Percentiles rank a stretch among this genome's conserved stretches.
Evolutionary conservation across 2,113 vertebrate species (phyloP).

Genomic region (Chionodraco myersi): DNA sequence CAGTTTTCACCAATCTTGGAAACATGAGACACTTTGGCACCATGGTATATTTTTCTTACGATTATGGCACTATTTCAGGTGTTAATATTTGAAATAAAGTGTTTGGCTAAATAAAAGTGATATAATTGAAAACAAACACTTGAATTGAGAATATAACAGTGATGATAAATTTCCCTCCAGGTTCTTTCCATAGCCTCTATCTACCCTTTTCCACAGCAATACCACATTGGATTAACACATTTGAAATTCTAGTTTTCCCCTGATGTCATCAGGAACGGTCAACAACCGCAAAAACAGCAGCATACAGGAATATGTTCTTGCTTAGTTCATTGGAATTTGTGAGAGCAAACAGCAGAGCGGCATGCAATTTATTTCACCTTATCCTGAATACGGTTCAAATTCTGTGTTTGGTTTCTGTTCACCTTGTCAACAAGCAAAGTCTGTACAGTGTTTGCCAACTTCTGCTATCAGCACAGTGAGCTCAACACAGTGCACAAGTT

Average conservation of each 20-base stretch:
- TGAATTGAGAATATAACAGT: neutral
- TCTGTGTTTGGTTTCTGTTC: slow-evolving; percentile 50
- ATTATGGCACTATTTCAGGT: neutral
- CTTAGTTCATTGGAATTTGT: slow-evolving; percentile 33
- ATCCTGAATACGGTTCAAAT: slow-evolving; percentile 22
- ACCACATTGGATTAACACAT: neutral
- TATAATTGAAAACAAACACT: neutral
- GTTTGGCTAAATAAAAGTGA: neutral
- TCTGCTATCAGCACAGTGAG: slow-evolving; percentile 43
- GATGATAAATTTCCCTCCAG: neutral
- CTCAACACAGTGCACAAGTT: slow-evolving; percentile 24
- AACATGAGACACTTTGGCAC: neutral
- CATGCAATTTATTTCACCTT: slow-evolving; percentile 20
- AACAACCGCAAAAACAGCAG: neutral
- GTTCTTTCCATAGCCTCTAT: neutral
- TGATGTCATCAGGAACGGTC: slow-evolving; percentile 13
- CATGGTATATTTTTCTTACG: neutral
- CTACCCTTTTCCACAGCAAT: neutral
- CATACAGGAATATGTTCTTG: slow-evolving; percentile 14
- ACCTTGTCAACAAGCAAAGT: slow-evolving; percentile 32
- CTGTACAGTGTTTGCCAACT: slow-evolving; percentile 54
- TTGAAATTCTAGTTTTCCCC: neutral
- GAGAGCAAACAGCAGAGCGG: slow-evolving; percentile 40
- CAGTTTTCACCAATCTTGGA: neutral
- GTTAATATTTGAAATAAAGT: neutral